Evolutionary conservation across 2,888 invertebrate genomes (phyloP).

Genomic region (Oxyteleia sp.): DNA sequence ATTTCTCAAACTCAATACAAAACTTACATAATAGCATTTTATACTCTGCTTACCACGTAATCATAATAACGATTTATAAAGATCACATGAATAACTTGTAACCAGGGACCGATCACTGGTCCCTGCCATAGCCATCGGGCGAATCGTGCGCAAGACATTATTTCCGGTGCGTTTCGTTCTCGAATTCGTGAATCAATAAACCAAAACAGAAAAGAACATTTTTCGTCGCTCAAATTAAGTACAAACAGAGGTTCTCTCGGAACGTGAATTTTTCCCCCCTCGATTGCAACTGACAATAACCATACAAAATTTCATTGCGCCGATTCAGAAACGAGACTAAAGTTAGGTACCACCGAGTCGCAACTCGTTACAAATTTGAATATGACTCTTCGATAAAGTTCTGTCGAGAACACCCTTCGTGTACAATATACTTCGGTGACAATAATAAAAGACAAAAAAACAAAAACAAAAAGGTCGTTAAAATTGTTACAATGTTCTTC

Average conservation of each 20-base stretch:
- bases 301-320: slow-evolving; percentile 28
- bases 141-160: slow-evolving; percentile 78
- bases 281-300: no score
- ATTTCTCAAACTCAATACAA: slow-evolving; percentile 82
- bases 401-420: slow-evolving; percentile 14
- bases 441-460: slow-evolving; percentile 4
- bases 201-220: background rate
- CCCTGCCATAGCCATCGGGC: slow-evolving; percentile 80
- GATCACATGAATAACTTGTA: slow-evolving; percentile 80
- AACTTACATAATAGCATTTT: slow-evolving; percentile 84
- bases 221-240: background rate
- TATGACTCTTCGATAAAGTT: slow-evolving; percentile 49
- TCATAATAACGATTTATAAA: slow-evolving; percentile 82
- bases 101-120: slow-evolving; percentile 72
- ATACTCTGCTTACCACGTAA: slow-evolving; percentile 82
- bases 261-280: no score
- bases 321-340: slow-evolving; percentile 56
- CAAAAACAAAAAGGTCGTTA: no score
- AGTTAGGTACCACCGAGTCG: slow-evolving; percentile 45
- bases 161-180: slow-evolving; percentile 65
- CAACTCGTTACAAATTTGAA: slow-evolving; percentile 54
- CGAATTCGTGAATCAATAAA: slow-evolving; percentile 11
- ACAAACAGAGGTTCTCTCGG: slow-evolving; percentile 14
- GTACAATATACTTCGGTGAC: slow-evolving; percentile 41
- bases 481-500: slow-evolving; percentile 48